Conservation (phyloP, 2,797 vertebrate genomes). For the Sebastes nivosus region DNA sequence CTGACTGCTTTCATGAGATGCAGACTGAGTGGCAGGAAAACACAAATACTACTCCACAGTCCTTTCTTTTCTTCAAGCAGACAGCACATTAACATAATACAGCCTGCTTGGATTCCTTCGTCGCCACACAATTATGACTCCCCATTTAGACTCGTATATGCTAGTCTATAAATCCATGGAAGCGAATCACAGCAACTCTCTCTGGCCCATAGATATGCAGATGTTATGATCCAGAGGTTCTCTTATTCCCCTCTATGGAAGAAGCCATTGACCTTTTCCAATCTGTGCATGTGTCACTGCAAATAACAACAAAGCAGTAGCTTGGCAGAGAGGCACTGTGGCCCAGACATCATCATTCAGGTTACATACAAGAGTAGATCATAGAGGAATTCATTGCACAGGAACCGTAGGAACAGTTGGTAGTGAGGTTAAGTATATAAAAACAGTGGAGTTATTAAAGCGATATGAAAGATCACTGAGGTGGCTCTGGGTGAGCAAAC, state of each 20-base stretch:
- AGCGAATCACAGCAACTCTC: constrained; percentile 30
- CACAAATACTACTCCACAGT: constrained; percentile 59
- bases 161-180: constrained; percentile 64
- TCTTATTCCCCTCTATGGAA: constrained; percentile 46
- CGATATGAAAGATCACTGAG: constrained; percentile 18
- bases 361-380: constrained; percentile 24
- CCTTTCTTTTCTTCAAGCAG: constrained; percentile 59
- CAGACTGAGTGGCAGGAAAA: constrained; percentile 67
- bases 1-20: constrained; percentile 62
- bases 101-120: constrained; percentile 60
- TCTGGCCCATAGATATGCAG: constrained; percentile 57
- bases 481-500: background rate
- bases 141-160: constrained; percentile 48
- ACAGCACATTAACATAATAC: constrained; percentile 70
- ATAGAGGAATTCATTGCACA: constrained; percentile 7
- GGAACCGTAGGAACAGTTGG: background rate
- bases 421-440: constrained; percentile 26
- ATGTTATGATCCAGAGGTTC: constrained; percentile 66
- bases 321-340: constrained; percentile 28
- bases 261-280: constrained; percentile 69
- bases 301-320: constrained; percentile 66
- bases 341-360: constrained; percentile 46
- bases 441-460: constrained; percentile 39
- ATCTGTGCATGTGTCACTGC: constrained; percentile 53
- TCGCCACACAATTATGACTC: constrained; percentile 64